These are phyloP conservation scores for Oreochromis niloticus DNA, from an alignment of 2,113 vertebrate genomes.

Conservation along the genomic window DNA sequence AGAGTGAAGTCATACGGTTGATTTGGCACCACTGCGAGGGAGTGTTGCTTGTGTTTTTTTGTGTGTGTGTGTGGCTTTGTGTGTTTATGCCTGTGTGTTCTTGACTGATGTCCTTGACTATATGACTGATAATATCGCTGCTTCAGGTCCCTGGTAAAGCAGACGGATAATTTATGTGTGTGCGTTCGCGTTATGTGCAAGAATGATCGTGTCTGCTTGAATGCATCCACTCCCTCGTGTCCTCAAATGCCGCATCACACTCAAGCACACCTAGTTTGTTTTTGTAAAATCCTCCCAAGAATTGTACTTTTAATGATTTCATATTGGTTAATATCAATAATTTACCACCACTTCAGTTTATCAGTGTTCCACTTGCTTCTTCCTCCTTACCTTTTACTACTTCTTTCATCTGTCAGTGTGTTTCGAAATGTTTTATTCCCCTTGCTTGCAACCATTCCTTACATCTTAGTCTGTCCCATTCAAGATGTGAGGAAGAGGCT, in stretches of 20 bases:
- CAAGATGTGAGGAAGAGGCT: neutral
- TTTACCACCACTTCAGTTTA: neutral
- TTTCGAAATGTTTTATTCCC: neutral
- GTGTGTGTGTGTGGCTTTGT: neutral
- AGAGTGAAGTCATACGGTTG: constrained; percentile 25
- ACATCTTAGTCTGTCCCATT: neutral
- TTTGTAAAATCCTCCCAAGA: neutral
- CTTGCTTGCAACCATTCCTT: neutral
- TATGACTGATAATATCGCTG: constrained; percentile 38
- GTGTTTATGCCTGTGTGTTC: neutral
- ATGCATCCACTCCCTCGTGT: constrained; percentile 6
- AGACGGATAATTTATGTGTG: neutral
- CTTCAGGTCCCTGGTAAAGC: constrained; percentile 9
- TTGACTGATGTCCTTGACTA: constrained; percentile 51
- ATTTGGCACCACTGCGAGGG: neutral
- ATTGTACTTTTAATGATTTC: neutral
- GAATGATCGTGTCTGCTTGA: constrained; percentile 9
- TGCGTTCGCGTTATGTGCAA: neutral
- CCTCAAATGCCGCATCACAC: neutral
- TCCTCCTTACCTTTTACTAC: neutral
- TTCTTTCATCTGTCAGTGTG: neutral
- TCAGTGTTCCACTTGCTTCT: neutral
- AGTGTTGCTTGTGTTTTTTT: neutral
- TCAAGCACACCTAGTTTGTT: neutral
- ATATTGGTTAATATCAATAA: neutral